A percentile compares a stretch with the other conserved stretches of the same genome.
These are phyloP conservation scores for Osmoderma eremita DNA, from an alignment of 2,888 invertebrate species.

Conservation along the genomic window DNA sequence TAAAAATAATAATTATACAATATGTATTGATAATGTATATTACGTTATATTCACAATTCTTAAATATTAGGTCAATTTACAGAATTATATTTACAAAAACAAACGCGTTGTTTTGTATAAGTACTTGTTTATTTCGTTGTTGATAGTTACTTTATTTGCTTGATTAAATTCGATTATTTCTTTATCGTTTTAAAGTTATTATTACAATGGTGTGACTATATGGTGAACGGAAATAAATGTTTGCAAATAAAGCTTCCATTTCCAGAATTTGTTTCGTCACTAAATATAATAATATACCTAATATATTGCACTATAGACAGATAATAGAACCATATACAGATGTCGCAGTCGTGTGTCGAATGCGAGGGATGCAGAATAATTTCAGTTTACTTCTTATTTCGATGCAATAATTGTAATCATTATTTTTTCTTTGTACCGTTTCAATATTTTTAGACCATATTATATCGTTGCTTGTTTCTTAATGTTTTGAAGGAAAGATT, in stretches of 20 bases:
- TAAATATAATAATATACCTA: slow-evolving; percentile 21
- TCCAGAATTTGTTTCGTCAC: neutral
- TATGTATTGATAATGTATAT: slow-evolving; percentile 5
- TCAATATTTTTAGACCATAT: slow-evolving; percentile 32
- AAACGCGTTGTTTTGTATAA: slow-evolving; percentile 28
- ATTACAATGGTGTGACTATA: neutral
- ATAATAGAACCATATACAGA: slow-evolving; percentile 26
- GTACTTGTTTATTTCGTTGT: slow-evolving; percentile 29
- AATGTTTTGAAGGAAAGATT: slow-evolving; percentile 3
- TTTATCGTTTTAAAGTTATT: neutral
- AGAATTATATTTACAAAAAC: slow-evolving; percentile 40
- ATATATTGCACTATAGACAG: slow-evolving; percentile 36
- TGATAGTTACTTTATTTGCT: slow-evolving; percentile 13
- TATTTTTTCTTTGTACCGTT: slow-evolving; percentile 33
- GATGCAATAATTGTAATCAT: slow-evolving; percentile 28
- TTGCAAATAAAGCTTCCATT: neutral
- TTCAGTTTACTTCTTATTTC: slow-evolving; percentile 17
- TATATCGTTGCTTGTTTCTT: slow-evolving; percentile 20
- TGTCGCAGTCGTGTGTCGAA: slow-evolving; percentile 16
- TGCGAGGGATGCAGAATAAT: slow-evolving; percentile 19
- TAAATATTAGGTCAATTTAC: slow-evolving; percentile 31
- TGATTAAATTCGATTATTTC: slow-evolving; percentile 30
- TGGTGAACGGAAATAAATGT: slow-evolving; percentile 5
- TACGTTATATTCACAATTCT: slow-evolving; percentile 31
- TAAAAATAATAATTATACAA: slow-evolving; percentile 29